Conservation (phyloP, 1,140 invertebrate genomes). For the Drosophila pseudoobscura region DNA sequence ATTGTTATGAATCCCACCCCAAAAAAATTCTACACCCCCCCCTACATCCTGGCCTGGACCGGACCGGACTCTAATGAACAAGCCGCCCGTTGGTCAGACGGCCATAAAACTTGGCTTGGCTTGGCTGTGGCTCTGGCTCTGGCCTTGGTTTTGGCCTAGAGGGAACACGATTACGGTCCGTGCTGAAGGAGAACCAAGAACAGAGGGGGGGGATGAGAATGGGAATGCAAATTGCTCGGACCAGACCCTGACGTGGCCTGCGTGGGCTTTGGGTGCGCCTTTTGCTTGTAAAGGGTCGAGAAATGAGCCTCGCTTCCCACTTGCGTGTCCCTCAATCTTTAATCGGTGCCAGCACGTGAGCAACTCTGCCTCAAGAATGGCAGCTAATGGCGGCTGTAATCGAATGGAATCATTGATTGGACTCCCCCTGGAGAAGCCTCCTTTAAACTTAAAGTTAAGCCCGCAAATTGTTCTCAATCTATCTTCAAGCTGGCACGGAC, state of each 20-base stretch:
- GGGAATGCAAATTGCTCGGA: constrained; percentile 57
- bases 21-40: too few species aligned
- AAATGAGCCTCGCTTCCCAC: constrained; percentile 30
- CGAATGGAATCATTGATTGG: constrained; percentile 46
- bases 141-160: constrained; percentile 22
- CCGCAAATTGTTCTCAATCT: neutral
- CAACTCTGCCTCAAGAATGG: constrained; percentile 12
- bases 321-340: constrained; percentile 57
- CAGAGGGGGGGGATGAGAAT: too few species aligned
- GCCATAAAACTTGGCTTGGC: constrained; percentile 47
- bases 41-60: constrained; percentile 19
- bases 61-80: constrained; percentile 40
- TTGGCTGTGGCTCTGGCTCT: constrained; percentile 33
- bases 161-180: neutral
- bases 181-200: too few species aligned
- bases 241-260: constrained; percentile 4
- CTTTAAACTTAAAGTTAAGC: neutral
- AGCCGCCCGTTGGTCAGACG: constrained; percentile 44
- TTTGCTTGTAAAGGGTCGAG: constrained; percentile 52
- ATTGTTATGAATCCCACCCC: constrained; percentile 47
- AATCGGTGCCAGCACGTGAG: constrained; percentile 67
- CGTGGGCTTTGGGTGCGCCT: constrained; percentile 53
- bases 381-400: constrained; percentile 14
- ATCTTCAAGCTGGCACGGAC: constrained; percentile 14
- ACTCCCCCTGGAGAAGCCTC: neutral